Evolutionary conservation across 2,888 invertebrate species (phyloP), one percentile per base, ranked within the genome.

Genomic region (Xylocampa areola): DNA sequence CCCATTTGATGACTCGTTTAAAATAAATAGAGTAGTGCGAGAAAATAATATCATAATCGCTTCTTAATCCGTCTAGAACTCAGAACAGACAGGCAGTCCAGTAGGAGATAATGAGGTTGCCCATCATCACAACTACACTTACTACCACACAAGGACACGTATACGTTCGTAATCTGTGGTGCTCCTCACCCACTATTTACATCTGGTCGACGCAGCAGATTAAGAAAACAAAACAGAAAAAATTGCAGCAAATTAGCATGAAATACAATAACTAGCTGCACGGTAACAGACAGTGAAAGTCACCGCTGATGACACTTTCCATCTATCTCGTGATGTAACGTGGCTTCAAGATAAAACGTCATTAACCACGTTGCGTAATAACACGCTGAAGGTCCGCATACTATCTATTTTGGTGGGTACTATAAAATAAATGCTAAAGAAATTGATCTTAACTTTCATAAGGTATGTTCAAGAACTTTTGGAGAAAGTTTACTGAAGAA

Each of bases 171-270:
- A n/a, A n/a, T n/a, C n/a, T n/a, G n/a, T n/a, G n/a, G n/a, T n/a
- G n/a, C n/a, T n/a, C n/a, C n/a, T n/a, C n/a, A n/a, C n/a, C n/a
- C n/a, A n/a, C n/a, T n/a, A n/a, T n/a, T n/a, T 4, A 17, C 17
- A 4, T 17, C n/a, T 6, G 17, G 5, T 19, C 4, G 2, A 36
- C 5, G 6, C 14, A 14, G 7, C 14, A 33, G 4, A 13, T 1
- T n/a, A n/a, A 13, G 6, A 39, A 17, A 8, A 11, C n/a, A 37
- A 44, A 52, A 41, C 32, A 25, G 8, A 32, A 40, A 44, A n/a
- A n/a, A n/a, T n/a, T n/a, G n/a, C 25, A n/a, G 10, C 17, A 10
- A 75, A 61, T 81, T 85, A 87, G 86, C 85, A 87, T 85, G 86
- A 86, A 85, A 75, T 39, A 67, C 27, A 45, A 52, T 48, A 67